These are phyloP conservation scores for Oreonectes daqikongensis DNA, from an alignment of 2,797 vertebrate species.

Conservation along the genomic window DNA sequence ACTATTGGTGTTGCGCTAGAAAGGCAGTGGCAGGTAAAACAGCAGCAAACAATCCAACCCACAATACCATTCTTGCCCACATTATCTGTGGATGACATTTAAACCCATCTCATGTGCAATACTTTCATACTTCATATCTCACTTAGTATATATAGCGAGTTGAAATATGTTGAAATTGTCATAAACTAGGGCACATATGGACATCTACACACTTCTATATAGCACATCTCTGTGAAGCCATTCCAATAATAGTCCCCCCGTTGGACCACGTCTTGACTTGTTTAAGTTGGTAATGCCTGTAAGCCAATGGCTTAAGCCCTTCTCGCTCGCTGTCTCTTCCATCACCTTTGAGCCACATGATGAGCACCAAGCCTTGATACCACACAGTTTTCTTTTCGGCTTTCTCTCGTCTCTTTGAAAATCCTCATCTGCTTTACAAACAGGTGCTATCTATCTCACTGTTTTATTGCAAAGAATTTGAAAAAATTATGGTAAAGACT, in stretches of 20 bases:
- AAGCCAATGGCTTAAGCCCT: slow-evolving; percentile 35
- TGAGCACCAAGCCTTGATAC: slow-evolving; percentile 53
- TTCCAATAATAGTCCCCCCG: slow-evolving; percentile 53
- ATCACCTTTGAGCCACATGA: slow-evolving; percentile 55
- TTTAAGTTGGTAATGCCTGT: slow-evolving; percentile 52
- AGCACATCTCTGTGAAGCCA: slow-evolving; percentile 44
- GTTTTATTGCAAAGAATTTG: slow-evolving; percentile 63
- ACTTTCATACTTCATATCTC: not conserved
- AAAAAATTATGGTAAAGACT: slow-evolving; percentile 65
- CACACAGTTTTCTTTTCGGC: slow-evolving; percentile 46
- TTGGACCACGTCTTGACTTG: slow-evolving; percentile 43
- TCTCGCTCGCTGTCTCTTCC: slow-evolving; percentile 23
- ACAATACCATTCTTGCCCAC: slow-evolving; percentile 4
- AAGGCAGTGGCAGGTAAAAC: slow-evolving; percentile 56
- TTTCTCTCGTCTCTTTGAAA: slow-evolving; percentile 54
- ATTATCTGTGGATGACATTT: slow-evolving; percentile 3
- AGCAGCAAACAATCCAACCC: slow-evolving; percentile 32
- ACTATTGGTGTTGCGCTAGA: slow-evolving; percentile 37
- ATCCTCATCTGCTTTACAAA: slow-evolving; percentile 30
- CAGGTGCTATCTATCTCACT: slow-evolving; percentile 66
- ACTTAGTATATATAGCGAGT: not conserved
- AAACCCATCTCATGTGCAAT: not conserved
- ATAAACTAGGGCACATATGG: slow-evolving; percentile 49
- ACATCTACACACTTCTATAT: slow-evolving; percentile 45
- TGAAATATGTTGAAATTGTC: slow-evolving; percentile 25